These are phyloP conservation scores for Luscinia luscinia DNA, from an alignment of 2,797 vertebrate species.

Conservation along the genomic window DNA sequence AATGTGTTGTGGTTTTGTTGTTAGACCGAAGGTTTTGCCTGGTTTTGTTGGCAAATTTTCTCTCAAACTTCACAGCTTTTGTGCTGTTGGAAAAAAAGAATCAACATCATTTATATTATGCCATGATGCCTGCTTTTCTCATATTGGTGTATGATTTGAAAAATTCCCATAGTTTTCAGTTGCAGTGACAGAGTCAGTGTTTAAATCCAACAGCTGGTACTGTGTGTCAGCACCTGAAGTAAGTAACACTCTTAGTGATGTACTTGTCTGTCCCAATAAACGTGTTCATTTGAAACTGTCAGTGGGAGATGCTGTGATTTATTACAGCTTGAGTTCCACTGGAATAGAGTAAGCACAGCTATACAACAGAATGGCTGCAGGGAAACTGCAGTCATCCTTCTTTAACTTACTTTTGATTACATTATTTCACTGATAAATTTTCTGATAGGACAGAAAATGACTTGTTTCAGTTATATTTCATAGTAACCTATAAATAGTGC, in stretches of 20 bases:
- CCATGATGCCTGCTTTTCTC: background rate
- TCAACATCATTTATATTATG: background rate
- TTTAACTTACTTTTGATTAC: background rate
- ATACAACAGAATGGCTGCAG: background rate
- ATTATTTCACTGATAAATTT: background rate
- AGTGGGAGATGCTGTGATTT: constrained; percentile 86
- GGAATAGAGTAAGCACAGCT: constrained; percentile 9
- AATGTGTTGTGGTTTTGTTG: fast-evolving
- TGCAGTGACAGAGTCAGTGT: constrained; percentile 70
- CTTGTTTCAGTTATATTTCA: background rate
- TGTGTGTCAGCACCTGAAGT: constrained; percentile 79
- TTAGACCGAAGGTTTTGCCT: background rate
- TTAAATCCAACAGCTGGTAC: constrained; percentile 83
- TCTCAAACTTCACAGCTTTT: background rate
- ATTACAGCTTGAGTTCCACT: constrained; percentile 75
- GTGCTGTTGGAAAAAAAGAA: background rate
- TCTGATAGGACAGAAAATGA: background rate
- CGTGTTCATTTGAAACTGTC: constrained; percentile 87
- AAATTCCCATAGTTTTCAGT: constrained; percentile 75
- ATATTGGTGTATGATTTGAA: constrained; percentile 70
- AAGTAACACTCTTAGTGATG: constrained; percentile 82
- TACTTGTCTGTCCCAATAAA: constrained; percentile 90
- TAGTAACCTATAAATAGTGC: background rate
- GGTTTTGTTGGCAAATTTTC: background rate
- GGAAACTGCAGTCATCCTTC: background rate